Evolutionary conservation across 2,113 vertebrate genomes (phyloP), one percentile per base, ranked within the genome.

Genomic region (Cyprinodon brontotheroides): DNA sequence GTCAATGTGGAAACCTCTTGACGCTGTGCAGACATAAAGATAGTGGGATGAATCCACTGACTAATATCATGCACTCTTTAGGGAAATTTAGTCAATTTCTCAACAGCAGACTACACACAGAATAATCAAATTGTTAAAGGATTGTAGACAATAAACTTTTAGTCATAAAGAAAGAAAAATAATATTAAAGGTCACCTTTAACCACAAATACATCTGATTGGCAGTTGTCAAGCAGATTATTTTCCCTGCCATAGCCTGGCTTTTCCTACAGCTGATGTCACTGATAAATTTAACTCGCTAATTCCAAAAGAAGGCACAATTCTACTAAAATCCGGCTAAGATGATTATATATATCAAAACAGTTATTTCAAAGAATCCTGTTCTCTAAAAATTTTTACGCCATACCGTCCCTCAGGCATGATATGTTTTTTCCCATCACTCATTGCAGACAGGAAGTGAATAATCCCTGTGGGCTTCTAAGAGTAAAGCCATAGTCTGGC

Each of bases 11-110:
- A 74, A 73, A 69, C 59, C 40, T 70, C 37, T 63, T 74, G 60
- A 77, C 43, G 68, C 17, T 48, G 13, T 29, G 65, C 20, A 38
- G 37, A 29, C 50, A 66, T 72, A 60, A 60, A 60, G 11, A 41
- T 9, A 29, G 68, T 59, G 3, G 2, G 11, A 80, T 69, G 53
- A 43, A 48, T 74, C 70, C 17, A 61, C 29, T 0, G 14, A 73
- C 68, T 77, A 85, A 88, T 86, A 87, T 84, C 38, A 68, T 45
- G 11, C 66, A 41, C 41, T 82, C 87, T 84, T 78, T 47, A 65
- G 82, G 87, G 88, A 89, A 89, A 88, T 88, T 73, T 86, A 87
- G 64, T 65, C 22, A 53, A 2, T 72, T 29, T 45, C 50, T 66
- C 29, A 71, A 41, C 61, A 66, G 81, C 50, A 57, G 50, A 57